A percentile compares a stretch with the other conserved stretches of the same genome.
Evolutionary conservation across 2,888 invertebrate genomes (phyloP).

Genomic region (Melanchra persicariae): DNA sequence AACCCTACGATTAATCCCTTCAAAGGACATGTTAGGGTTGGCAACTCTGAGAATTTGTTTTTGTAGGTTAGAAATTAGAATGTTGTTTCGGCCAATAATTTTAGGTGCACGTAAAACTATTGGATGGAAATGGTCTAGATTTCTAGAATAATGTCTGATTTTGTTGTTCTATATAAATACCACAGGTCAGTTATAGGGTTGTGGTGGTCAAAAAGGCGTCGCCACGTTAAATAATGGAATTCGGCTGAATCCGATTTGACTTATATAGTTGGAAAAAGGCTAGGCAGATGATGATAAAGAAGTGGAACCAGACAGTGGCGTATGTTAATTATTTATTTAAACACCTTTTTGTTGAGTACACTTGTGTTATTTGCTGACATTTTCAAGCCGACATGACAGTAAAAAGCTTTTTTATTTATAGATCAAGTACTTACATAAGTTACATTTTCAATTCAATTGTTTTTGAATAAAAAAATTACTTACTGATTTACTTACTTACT

Average conservation of each 20-base stretch:
- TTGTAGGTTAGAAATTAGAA: not conserved
- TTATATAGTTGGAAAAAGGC: too few species aligned
- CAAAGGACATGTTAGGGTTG: slow-evolving; percentile 73
- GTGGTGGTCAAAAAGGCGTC: too few species aligned
- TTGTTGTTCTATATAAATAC: not conserved
- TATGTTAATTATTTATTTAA: not conserved
- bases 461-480: too few species aligned
- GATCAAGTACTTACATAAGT: not conserved
- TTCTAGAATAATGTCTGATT: not conserved
- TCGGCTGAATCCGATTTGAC: too few species aligned
- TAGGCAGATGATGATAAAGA: too few species aligned
- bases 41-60: not conserved
- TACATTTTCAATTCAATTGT: too few species aligned
- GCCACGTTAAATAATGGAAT: too few species aligned
- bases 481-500: too few species aligned
- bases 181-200: too few species aligned
- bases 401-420: not conserved
- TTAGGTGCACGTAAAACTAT: slow-evolving; percentile 10
- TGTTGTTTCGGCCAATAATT: too few species aligned
- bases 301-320: not conserved
- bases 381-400: not conserved
- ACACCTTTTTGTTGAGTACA: not conserved
- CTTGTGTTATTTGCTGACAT: slow-evolving; percentile 3
- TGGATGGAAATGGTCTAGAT: not conserved
- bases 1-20: slow-evolving; percentile 75